Evolutionary conservation across 2,888 invertebrate species (phyloP), one percentile per base, ranked within the genome.

Genomic region (Brenthis hecate): DNA sequence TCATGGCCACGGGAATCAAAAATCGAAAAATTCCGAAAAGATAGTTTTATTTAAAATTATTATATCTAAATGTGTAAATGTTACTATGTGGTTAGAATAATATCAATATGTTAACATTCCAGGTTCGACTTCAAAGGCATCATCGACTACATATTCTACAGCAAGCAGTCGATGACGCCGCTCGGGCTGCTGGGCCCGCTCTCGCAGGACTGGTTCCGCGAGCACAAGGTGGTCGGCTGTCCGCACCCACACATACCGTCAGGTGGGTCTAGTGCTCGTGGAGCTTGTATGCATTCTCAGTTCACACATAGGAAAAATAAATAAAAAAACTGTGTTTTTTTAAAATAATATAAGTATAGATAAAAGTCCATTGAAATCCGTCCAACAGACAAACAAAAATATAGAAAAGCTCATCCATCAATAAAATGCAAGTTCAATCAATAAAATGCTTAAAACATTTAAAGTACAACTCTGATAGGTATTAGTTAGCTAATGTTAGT

Each of bases 111-210:
- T 19, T 32, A 43, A 1, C 8, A 51, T 72, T 95, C 55, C 94
- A 98, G 98, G 83, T 98, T 98, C 92, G 99, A 99, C 91, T 99
- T 99, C 94, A 99, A 99, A 92, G 99, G 99, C 79, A 98, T 99
- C 87, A 99, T 99, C 85, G 99, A 99, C 94, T 99, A 99, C 94
- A 99, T 99, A 89, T 99, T 99, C 94, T 99, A 98, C 89, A 98
- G 99, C 76, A 97, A 98, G 86, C 97, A 97, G 86, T 97, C 97
- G 84, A 98, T 99, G 97, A 97, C 97, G 80, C 97, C 99, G 36
- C 94, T 99, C 71, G 99, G 99, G 68, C 94, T 99, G 66, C 94
- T 99, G 66, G 99, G 99, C 1, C 98, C 99, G 1, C 94, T 99
- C 68, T 98, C 99, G 73, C 95, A 96, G 78, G 97, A 98, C 73